A percentile compares a stretch with the other conserved stretches of the same genome.
Evolutionary conservation across 2,888 invertebrate species (phyloP).

Genomic region (Chrysolina americana): DNA sequence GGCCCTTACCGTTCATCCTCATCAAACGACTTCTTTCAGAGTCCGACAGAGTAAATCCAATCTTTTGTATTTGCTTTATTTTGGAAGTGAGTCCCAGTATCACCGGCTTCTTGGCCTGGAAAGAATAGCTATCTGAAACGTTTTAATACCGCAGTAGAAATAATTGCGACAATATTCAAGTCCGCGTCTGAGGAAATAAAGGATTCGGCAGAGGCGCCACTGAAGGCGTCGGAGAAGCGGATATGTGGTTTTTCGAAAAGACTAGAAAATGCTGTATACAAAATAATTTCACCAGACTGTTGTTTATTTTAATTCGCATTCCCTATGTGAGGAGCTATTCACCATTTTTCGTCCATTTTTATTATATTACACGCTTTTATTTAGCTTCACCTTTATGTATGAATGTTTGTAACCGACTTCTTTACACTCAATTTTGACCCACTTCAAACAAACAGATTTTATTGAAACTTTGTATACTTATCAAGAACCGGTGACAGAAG

Average conservation of each 20-base stretch:
- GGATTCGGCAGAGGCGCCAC: slow-evolving; percentile 55
- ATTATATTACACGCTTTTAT: too few species aligned
- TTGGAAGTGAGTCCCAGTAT: slow-evolving; percentile 65
- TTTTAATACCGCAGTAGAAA: slow-evolving; percentile 71
- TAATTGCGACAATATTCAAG: slow-evolving; percentile 71
- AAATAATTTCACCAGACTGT: too few species aligned
- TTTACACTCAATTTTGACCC: too few species aligned
- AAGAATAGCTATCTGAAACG: slow-evolving; percentile 71
- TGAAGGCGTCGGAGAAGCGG: neutral
- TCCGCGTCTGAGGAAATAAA: slow-evolving; percentile 65
- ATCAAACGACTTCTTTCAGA: slow-evolving; percentile 67
- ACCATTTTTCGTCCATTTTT: too few species aligned
- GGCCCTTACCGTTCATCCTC: slow-evolving; percentile 69
- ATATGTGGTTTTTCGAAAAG: neutral
- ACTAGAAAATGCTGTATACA: too few species aligned
- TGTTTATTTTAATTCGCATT: too few species aligned
- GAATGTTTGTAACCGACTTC: too few species aligned
- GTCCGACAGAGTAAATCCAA: slow-evolving; percentile 68
- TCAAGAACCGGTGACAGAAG: too few species aligned
- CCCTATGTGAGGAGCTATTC: too few species aligned
- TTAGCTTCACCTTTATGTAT: too few species aligned
- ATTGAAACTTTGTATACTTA: too few species aligned
- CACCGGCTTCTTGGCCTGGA: slow-evolving; percentile 68
- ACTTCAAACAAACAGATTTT: too few species aligned
- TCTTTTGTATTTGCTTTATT: slow-evolving; percentile 70